These are phyloP conservation scores for Periphyllus acericola DNA, from an alignment of 2,888 invertebrate genomes.

Conservation along the genomic window DNA sequence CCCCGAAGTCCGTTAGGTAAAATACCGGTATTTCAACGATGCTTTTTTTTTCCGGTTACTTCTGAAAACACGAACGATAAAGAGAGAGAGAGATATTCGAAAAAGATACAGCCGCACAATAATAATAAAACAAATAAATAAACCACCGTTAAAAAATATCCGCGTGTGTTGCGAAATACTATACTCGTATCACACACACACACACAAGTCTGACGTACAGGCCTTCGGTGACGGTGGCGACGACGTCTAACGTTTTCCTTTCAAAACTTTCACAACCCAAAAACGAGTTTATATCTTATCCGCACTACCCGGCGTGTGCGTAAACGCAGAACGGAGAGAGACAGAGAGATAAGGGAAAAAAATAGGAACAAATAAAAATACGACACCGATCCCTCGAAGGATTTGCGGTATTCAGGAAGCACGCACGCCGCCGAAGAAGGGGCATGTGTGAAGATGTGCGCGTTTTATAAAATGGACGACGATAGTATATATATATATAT, in stretches of 20 bases:
- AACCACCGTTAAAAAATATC: conserved; percentile 48
- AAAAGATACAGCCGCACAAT: background rate
- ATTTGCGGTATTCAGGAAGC: background rate
- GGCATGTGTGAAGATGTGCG: background rate
- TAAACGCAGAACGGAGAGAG: background rate
- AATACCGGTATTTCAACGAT: conserved; percentile 28
- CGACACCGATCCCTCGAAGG: background rate
- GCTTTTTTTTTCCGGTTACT: background rate
- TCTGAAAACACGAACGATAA: background rate
- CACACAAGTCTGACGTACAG: background rate
- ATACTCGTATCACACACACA: background rate
- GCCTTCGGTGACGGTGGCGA: background rate
- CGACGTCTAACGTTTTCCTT: conserved; percentile 13
- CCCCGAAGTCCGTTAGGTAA: conserved; percentile 3
- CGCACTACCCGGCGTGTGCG: background rate
- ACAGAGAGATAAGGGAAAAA: conserved; percentile 4
- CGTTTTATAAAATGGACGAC: conserved; percentile 41
- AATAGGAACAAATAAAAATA: no score
- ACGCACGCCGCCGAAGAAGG: no score
- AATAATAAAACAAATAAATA: conserved; percentile 18
- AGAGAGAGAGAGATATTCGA: background rate
- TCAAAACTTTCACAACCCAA: conserved; percentile 55
- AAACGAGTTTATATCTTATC: conserved; percentile 32
- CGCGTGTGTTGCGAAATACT: conserved; percentile 25
- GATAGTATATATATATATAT: no score